Conservation (phyloP, 92 coral and sea anemone genomes). For the Blastomussa wellsi region DNA sequence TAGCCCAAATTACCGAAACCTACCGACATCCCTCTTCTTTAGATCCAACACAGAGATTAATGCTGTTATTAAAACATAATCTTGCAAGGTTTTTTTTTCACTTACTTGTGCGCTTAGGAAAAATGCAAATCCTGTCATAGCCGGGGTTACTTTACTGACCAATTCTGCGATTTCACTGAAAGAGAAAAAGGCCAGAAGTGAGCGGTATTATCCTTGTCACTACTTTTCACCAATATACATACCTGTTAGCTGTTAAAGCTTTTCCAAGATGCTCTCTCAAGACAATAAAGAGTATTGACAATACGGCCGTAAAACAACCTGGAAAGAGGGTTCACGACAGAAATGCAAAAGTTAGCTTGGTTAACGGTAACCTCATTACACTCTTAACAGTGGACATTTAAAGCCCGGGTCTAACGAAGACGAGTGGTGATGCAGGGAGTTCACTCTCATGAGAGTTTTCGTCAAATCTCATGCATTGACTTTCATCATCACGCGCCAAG, state of each 20-base stretch:
- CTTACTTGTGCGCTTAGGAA: slow-evolving; percentile 22
- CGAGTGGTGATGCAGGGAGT: too few species aligned
- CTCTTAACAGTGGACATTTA: too few species aligned
- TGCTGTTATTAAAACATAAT: background rate
- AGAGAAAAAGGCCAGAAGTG: background rate
- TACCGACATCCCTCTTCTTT: background rate
- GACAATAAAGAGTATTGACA: background rate
- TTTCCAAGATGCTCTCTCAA: slow-evolving; percentile 23
- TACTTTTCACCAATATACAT: background rate
- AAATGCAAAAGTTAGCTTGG: background rate
- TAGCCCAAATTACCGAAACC: background rate
- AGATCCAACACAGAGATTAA: background rate
- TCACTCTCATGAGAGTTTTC: too few species aligned
- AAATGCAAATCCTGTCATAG: slow-evolving; percentile 24
- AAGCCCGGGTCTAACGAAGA: too few species aligned
- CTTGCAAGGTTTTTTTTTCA: background rate
- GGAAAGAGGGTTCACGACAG: background rate
- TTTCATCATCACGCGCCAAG: too few species aligned
- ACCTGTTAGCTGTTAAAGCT: slow-evolving; percentile 33
- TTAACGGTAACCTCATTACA: too few species aligned
- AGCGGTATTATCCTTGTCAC: too few species aligned
- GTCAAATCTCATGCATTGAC: too few species aligned
- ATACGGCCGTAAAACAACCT: slow-evolving; percentile 9
- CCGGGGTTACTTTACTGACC: slow-evolving; percentile 31
- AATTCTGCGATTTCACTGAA: slow-evolving; percentile 7